These are phyloP conservation scores for Epinephelus malabaricus DNA, from an alignment of 2,797 vertebrate genomes.

Conservation along the genomic window DNA sequence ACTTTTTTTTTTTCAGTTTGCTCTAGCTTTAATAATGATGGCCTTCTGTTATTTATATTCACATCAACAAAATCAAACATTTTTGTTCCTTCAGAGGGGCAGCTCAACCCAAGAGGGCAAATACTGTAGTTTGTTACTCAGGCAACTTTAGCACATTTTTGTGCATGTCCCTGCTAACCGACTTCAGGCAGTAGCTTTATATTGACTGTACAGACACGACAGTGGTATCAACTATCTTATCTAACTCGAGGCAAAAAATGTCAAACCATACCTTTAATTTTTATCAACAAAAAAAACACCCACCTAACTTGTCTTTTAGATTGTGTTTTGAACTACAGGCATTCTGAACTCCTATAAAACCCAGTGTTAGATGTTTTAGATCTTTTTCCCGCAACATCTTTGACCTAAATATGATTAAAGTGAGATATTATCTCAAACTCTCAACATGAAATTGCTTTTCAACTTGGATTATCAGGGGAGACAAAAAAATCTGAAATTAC, in stretches of 20 bases:
- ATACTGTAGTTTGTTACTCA: too few relatives aligned
- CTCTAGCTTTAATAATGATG: too few relatives aligned
- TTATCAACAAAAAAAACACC: neutral
- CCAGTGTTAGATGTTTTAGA: neutral
- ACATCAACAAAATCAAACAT: too few relatives aligned
- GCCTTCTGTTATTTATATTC: too few relatives aligned
- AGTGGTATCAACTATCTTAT: neutral
- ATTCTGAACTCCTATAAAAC: conserved; percentile 22
- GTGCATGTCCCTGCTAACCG: neutral
- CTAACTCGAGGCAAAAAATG: neutral
- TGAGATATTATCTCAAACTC: conserved; percentile 34
- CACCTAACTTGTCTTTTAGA: conserved; percentile 5
- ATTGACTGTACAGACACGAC: neutral
- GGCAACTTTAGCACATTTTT: too few relatives aligned
- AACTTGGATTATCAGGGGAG: conserved; percentile 25
- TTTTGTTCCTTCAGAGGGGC: too few relatives aligned
- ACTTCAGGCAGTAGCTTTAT: neutral
- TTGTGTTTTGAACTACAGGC: neutral
- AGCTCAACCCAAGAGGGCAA: too few relatives aligned
- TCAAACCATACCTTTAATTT: neutral
- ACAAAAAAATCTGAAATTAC: conserved; percentile 34
- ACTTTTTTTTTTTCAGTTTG: too few relatives aligned
- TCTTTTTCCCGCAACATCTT: neutral
- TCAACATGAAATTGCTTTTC: conserved; percentile 46
- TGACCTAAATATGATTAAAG: conserved; percentile 36